Percentiles rank a stretch among this genome's conserved stretches.
Conservation (phyloP, 2,113 vertebrate genomes). For the Trinectes maculatus region DNA sequence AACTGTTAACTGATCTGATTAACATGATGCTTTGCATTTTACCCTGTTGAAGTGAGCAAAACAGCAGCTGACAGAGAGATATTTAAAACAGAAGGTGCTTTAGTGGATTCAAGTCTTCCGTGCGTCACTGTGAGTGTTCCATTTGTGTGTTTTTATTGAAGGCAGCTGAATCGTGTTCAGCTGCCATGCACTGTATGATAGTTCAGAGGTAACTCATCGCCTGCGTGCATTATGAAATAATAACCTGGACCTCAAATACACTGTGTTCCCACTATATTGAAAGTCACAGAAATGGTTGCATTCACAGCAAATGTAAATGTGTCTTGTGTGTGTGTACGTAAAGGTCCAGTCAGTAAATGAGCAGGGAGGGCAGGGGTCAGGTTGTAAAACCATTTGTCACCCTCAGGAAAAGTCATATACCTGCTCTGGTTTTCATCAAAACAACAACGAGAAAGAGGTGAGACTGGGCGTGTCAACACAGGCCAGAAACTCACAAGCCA, state of each 20-base stretch:
- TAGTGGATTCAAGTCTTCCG: slow-evolving; percentile 33
- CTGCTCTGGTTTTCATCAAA: slow-evolving; percentile 50
- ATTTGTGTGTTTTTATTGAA: slow-evolving; percentile 34
- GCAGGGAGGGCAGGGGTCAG: slow-evolving; percentile 18
- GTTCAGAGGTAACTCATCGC: neutral
- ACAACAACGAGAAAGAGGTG: slow-evolving; percentile 31
- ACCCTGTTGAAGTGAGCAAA: slow-evolving; percentile 42
- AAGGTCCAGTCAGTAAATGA: neutral
- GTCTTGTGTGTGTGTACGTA: neutral
- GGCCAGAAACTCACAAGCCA: slow-evolving; percentile 19
- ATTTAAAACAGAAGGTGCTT: slow-evolving; percentile 14
- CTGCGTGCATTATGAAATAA: neutral
- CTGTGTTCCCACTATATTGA: too few relatives aligned
- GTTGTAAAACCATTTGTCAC: slow-evolving; percentile 36
- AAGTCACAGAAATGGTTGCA: neutral
- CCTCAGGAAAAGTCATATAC: slow-evolving; percentile 23
- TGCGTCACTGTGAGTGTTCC: slow-evolving; percentile 21
- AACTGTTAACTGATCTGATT: slow-evolving; percentile 8
- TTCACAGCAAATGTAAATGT: neutral
- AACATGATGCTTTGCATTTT: slow-evolving; percentile 35
- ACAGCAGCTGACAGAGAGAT: slow-evolving; percentile 9
- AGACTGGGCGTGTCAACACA: slow-evolving; percentile 27
- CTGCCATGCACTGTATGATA: slow-evolving; percentile 12
- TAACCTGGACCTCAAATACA: too few relatives aligned
- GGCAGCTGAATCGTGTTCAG: slow-evolving; percentile 33